Evolutionary conservation across 2,113 vertebrate species (phyloP).

Genomic region (Neolamprologus kungweensis): DNA sequence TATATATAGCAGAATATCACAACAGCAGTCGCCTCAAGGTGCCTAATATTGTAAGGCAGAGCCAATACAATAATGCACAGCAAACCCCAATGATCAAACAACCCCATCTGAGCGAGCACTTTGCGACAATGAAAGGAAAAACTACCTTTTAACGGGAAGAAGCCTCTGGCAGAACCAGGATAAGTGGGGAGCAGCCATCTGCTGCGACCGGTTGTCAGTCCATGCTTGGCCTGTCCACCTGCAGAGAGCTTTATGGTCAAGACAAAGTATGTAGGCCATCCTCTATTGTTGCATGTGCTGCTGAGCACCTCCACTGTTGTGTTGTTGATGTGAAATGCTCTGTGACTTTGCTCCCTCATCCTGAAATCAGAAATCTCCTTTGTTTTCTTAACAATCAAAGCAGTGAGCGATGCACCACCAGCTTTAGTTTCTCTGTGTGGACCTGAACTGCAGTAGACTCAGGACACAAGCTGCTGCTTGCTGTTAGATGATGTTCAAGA

Average conservation of each 20-base stretch:
- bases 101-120: not conserved
- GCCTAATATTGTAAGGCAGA: not conserved
- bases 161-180: not conserved
- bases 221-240: not conserved
- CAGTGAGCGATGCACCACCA: not conserved
- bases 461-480: not conserved
- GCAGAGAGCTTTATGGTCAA: not conserved
- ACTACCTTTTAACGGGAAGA: not conserved
- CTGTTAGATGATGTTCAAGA: not conserved
- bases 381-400: not conserved
- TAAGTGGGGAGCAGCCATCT: not conserved
- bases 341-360: not conserved
- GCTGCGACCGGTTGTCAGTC: not conserved
- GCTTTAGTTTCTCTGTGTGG: not conserved
- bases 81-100: not conserved
- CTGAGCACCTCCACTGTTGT: not conserved
- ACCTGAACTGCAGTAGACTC: not conserved
- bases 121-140: not conserved
- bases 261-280: not conserved
- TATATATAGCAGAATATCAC: not conserved
- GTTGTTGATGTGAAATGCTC: not conserved
- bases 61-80: not conserved
- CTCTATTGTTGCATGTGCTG: not conserved
- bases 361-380: rapidly evolving
- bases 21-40: not conserved